Percentiles rank a stretch among this genome's conserved stretches.
phyloP scores from a whole-genome alignment of 2,113 vertebrate genomes.

The Bubo blakistoni region DNA sequence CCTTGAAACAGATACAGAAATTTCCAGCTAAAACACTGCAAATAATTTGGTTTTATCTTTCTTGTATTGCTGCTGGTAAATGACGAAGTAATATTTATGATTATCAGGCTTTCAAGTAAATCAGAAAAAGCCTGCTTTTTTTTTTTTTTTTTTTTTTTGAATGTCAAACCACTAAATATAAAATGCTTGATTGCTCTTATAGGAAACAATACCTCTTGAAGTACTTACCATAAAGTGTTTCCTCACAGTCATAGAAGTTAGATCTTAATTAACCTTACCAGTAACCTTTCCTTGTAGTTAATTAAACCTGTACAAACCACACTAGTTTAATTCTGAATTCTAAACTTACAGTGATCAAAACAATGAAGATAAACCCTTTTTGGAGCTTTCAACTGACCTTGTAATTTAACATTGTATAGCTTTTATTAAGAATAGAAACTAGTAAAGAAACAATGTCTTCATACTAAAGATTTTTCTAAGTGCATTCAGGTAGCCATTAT shows the following conservation, averaged over 20 bases:
- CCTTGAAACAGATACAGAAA: neutral
- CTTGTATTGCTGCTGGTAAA: neutral
- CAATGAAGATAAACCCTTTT: neutral
- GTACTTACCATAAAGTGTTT: conserved; percentile 2
- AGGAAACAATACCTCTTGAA: conserved; percentile 12
- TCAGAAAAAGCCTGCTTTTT: neutral
- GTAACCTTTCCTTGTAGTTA: conserved; percentile 33
- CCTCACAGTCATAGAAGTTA: neutral
- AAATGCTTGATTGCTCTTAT: neutral
- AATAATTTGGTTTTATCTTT: neutral
- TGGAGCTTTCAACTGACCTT: neutral
- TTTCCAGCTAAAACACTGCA: neutral
- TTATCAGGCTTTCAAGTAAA: neutral
- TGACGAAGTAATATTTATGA: neutral
- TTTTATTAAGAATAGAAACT: neutral
- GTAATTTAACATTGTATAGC: neutral
- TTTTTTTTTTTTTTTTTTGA: neutral
- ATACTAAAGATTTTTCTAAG: neutral
- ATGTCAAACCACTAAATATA: neutral
- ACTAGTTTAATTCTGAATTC: neutral
- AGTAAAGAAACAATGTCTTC: neutral
- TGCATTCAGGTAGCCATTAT: neutral
- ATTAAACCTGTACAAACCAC: conserved; percentile 31
- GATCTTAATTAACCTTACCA: conserved; percentile 55
- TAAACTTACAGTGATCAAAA: neutral